Base-by-base conservation (phyloP, 2,113 vertebrate species). In the Polypterus bichir region DNA sequence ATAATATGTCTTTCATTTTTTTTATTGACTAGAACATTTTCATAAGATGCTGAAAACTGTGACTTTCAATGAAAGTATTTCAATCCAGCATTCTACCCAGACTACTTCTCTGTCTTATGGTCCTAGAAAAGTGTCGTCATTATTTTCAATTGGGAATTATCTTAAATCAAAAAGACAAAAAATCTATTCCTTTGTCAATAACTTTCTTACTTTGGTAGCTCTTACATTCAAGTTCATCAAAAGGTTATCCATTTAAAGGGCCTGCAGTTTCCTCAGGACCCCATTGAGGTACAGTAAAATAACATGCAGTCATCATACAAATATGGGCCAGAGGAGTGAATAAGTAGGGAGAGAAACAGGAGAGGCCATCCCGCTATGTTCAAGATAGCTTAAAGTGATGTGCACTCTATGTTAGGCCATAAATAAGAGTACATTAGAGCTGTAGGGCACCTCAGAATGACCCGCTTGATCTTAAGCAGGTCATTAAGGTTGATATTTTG, bases 401-500 rank as follows among this genome's bases (percentile, higher is more conserved):
- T 27, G 27, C 27, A 27, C 27, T 27, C 27, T 27, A 27, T 27
- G 27, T 27, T 27, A 27, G 27, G 27, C 27, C 27, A 27, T 27
- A 27, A 27, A 27, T 27, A 27, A 27, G 27, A 27, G 27, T 27
- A 27, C 27, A 27, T 27, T 27, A 27, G 27, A 27, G 2, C 27
- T 27, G 27, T 27, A 27, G 27, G 27, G 27, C 27, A 27, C 27
- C 27, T 27, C 27, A 27, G 27, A 27, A 27, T 27, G 27, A 27
- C 27, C 27, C 44, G 46, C 55, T 62, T 65, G 67, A 69, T 56
- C 69, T 59, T 46, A 61, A 64, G 65, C 56, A 63, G 56, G 59
- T 27, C 11, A 9, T 59, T 51, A 9, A 53, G 52, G 59, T 57
- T 59, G 49, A 58, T 56, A 59, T 59, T 54, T 49, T 47, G 55